A percentile compares a stretch with the other conserved stretches of the same genome.
Conservation (phyloP, 2,797 vertebrate species). For the Malacoctenus gilli region DNA sequence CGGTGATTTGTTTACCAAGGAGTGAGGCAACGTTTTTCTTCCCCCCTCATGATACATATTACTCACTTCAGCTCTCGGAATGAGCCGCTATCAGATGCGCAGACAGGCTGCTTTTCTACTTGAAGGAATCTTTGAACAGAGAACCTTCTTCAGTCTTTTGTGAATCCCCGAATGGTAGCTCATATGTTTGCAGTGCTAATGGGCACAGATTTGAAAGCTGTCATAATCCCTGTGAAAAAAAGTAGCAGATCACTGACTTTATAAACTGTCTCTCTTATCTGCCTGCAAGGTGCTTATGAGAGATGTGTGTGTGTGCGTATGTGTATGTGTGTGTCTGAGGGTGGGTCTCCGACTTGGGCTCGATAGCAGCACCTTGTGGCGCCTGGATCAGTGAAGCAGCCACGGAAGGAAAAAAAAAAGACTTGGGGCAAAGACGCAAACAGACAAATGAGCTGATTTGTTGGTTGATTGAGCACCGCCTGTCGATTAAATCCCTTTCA, state of each 20-base stretch:
- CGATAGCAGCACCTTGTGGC: slow-evolving; percentile 28
- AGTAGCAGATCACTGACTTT: slow-evolving; percentile 62
- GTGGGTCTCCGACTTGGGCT: slow-evolving; percentile 15
- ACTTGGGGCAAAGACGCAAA: slow-evolving; percentile 69
- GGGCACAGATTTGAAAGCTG: slow-evolving; percentile 63
- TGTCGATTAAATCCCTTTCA: slow-evolving; percentile 71
- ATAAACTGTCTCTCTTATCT: slow-evolving; percentile 60
- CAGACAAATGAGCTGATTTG: slow-evolving; percentile 74
- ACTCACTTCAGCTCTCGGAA: slow-evolving; percentile 44
- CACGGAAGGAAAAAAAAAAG: slow-evolving; percentile 31
- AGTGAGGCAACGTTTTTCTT: slow-evolving; percentile 20
- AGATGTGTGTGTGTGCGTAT: slow-evolving; percentile 26
- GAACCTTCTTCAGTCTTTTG: slow-evolving; percentile 54
- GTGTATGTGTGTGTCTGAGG: slow-evolving; percentile 26
- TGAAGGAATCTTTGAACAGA: slow-evolving; percentile 58
- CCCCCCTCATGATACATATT: slow-evolving; percentile 40
- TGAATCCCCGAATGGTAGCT: slow-evolving; percentile 56
- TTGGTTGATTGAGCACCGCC: slow-evolving; percentile 72
- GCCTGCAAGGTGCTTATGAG: slow-evolving; percentile 51
- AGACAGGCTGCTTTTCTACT: slow-evolving; percentile 45
- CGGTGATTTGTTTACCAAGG: slow-evolving; percentile 49
- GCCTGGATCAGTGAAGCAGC: slow-evolving; percentile 40
- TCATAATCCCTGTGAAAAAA: slow-evolving; percentile 61
- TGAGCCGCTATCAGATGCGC: slow-evolving; percentile 51
- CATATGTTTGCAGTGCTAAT: slow-evolving; percentile 63